Percentiles rank a stretch among this genome's conserved stretches.
These are phyloP conservation scores for Brachypteracias leptosomus DNA, from an alignment of 2,113 vertebrate species.

Conservation along the genomic window DNA sequence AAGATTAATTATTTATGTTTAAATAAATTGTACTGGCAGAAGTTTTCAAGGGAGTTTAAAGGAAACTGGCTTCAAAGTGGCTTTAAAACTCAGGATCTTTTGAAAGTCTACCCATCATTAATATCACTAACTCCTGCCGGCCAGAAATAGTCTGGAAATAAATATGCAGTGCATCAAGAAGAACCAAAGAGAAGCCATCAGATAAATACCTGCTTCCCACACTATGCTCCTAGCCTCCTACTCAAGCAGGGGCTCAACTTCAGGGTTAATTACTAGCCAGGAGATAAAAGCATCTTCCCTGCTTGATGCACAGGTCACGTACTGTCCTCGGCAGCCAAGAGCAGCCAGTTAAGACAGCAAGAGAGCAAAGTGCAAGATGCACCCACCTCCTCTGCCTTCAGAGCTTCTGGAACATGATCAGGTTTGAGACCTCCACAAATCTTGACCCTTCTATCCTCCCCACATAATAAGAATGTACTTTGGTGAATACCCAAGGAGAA, in stretches of 20 bases:
- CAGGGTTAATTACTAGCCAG: background rate
- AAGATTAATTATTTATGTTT: background rate
- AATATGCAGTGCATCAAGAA: background rate
- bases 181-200: background rate
- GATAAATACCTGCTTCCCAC: background rate
- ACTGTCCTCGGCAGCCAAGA: background rate
- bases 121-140: background rate
- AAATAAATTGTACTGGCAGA: background rate
- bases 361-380: background rate
- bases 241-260: background rate
- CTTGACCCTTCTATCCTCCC: background rate
- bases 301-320: background rate
- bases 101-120: background rate
- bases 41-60: background rate
- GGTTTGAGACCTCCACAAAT: rapidly evolving
- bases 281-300: background rate
- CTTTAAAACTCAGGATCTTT: background rate
- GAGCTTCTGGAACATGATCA: rapidly evolving
- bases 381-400: background rate
- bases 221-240: background rate
- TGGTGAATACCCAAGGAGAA: rapidly evolving
- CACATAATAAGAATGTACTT: rapidly evolving
- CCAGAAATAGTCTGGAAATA: background rate
- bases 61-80: background rate
- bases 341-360: background rate